phyloP scores from a whole-genome alignment of 2,113 vertebrate species.

The Phalacrocorax brasilianus region DNA sequence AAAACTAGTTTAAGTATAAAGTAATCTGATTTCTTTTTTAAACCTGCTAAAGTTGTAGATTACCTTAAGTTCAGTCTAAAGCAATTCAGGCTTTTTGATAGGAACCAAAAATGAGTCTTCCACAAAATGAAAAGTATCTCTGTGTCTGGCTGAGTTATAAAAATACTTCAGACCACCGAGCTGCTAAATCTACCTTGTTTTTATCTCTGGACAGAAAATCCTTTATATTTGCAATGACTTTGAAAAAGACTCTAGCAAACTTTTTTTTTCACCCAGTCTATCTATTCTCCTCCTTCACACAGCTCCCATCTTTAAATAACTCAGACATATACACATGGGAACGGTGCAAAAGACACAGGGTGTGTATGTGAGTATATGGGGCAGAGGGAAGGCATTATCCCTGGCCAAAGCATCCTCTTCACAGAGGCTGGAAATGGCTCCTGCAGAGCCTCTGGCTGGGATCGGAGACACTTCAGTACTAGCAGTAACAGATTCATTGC shows the following conservation, averaged over 20 bases:
- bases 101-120: not conserved
- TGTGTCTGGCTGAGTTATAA: not conserved
- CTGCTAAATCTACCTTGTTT: not conserved
- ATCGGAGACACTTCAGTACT: not conserved
- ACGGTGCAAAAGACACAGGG: accelerated
- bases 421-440: not conserved
- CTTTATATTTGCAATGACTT: not conserved
- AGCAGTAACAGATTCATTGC: not conserved
- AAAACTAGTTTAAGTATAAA: not conserved
- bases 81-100: not conserved
- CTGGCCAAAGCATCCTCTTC: not conserved
- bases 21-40: not conserved
- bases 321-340: accelerated
- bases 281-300: not conserved
- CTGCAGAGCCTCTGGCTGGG: not conserved
- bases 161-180: not conserved
- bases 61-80: not conserved
- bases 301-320: not conserved
- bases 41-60: not conserved
- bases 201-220: not conserved
- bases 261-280: not conserved
- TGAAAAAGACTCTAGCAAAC: not conserved
- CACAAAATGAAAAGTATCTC: not conserved
- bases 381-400: not conserved
- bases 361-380: accelerated